These are phyloP conservation scores for Takifugu bimaculatus DNA, from an alignment of 2,113 vertebrate species.

Conservation along the genomic window DNA sequence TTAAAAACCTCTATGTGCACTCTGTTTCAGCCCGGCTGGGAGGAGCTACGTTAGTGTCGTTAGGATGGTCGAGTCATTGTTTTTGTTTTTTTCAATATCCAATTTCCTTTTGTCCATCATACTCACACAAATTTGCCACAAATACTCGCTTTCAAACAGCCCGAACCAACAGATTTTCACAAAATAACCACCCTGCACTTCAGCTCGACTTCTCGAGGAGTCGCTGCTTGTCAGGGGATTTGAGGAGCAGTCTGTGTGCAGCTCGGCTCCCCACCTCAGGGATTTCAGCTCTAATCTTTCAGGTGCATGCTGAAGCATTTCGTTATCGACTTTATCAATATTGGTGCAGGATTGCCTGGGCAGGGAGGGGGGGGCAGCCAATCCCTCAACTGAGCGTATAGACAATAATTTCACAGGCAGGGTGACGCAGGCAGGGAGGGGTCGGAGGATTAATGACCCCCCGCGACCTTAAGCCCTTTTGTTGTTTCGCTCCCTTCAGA, in stretches of 20 bases:
- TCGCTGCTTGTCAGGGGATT: constrained; percentile 47
- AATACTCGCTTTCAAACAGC: constrained; percentile 14
- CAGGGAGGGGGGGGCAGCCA: constrained; percentile 2
- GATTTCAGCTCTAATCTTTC: constrained; percentile 66
- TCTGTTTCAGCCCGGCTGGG: too few species aligned
- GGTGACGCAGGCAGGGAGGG: constrained; percentile 21
- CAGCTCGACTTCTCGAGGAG: constrained; percentile 35
- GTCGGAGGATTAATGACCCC: constrained; percentile 7
- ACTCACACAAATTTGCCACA: constrained; percentile 13
- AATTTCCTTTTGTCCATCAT: constrained; percentile 13
- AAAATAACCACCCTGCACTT: constrained; percentile 38
- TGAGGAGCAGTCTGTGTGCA: constrained; percentile 45
- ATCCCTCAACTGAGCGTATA: constrained; percentile 27
- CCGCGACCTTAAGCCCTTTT: background rate
- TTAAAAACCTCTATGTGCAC: too few species aligned
- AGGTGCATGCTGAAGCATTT: constrained; percentile 67
- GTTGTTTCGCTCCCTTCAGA: constrained; percentile 1
- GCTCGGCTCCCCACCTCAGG: constrained; percentile 44
- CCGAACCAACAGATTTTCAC: constrained; percentile 36
- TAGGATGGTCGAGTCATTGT: too few species aligned
- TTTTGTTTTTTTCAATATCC: too few species aligned
- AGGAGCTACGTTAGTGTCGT: too few species aligned
- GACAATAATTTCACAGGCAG: constrained; percentile 13
- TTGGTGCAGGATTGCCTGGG: constrained; percentile 46
- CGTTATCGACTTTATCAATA: constrained; percentile 70